Percentiles rank a stretch among this genome's conserved stretches.
These are phyloP conservation scores for Ecliptopera silaceata DNA, from an alignment of 2,888 invertebrate genomes.

Conservation along the genomic window DNA sequence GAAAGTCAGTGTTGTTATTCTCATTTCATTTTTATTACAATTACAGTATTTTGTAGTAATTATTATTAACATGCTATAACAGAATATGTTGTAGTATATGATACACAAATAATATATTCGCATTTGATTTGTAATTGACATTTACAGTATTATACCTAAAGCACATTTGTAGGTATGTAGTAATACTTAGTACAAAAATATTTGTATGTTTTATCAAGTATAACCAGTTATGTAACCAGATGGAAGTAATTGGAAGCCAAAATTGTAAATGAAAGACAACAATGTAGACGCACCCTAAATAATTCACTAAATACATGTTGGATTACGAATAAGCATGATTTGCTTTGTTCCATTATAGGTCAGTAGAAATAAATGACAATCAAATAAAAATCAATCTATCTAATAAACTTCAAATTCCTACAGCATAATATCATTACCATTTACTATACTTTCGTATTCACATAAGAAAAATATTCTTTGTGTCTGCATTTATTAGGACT, in stretches of 20 bases:
- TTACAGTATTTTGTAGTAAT: no score
- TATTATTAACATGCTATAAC: no score
- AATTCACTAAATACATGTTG: slow-evolving; percentile 31
- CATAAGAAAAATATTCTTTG: slow-evolving; percentile 34
- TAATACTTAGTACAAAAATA: not conserved
- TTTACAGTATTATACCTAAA: no score
- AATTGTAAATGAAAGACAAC: not conserved
- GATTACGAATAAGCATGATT: slow-evolving; percentile 35
- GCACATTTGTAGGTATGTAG: no score
- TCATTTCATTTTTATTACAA: no score
- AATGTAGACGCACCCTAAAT: slow-evolving; percentile 29
- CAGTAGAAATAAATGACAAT: slow-evolving; percentile 22
- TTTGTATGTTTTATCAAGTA: slow-evolving; percentile 1
- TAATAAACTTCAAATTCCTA: slow-evolving; percentile 36
- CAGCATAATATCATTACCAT: slow-evolving; percentile 34
- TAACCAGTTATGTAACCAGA: slow-evolving; percentile 3
- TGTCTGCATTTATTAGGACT: slow-evolving; percentile 29
- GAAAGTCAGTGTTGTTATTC: no score
- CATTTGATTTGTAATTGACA: no score
- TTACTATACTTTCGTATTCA: slow-evolving; percentile 32
- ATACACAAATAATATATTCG: no score
- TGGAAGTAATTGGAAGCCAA: slow-evolving; percentile 12
- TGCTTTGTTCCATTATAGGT: slow-evolving; percentile 32
- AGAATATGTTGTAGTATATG: no score
- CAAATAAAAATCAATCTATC: slow-evolving; percentile 25